These are phyloP conservation scores for Platycnemis pennipes DNA, from an alignment of 2,888 invertebrate species.

Conservation along the genomic window DNA sequence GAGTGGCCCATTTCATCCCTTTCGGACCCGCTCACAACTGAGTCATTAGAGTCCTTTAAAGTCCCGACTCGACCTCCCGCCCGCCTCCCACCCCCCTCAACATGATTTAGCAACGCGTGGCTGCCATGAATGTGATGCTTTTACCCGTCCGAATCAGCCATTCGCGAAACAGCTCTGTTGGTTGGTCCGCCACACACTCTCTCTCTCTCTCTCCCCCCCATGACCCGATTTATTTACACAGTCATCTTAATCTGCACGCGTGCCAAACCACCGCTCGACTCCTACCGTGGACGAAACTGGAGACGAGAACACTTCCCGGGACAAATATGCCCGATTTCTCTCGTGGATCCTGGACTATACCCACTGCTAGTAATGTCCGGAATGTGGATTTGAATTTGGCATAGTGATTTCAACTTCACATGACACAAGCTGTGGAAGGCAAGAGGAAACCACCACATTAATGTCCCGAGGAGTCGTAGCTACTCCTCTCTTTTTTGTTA, in stretches of 20 bases:
- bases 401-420: too few relatives aligned
- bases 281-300: not conserved
- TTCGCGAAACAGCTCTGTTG: not conserved
- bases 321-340: not conserved
- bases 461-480: too few relatives aligned
- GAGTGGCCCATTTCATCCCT: slow-evolving; percentile 37
- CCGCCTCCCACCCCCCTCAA: not conserved
- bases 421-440: too few relatives aligned
- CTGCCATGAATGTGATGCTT: slow-evolving; percentile 44
- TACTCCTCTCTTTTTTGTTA: too few relatives aligned
- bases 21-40: not conserved
- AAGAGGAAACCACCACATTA: too few relatives aligned
- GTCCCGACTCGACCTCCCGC: not conserved
- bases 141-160: not conserved
- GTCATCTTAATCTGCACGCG: not conserved
- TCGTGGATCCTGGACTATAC: not conserved
- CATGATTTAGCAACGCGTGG: slow-evolving; percentile 63
- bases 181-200: too few relatives aligned
- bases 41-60: slow-evolving; percentile 27
- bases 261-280: not conserved
- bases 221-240: not conserved
- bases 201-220: not conserved
- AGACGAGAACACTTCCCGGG: not conserved
- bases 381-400: too few relatives aligned
- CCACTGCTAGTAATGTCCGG: too few relatives aligned